These are phyloP conservation scores for Metaphire vulgaris DNA, from an alignment of 1,140 invertebrate species.

Conservation along the genomic window DNA sequence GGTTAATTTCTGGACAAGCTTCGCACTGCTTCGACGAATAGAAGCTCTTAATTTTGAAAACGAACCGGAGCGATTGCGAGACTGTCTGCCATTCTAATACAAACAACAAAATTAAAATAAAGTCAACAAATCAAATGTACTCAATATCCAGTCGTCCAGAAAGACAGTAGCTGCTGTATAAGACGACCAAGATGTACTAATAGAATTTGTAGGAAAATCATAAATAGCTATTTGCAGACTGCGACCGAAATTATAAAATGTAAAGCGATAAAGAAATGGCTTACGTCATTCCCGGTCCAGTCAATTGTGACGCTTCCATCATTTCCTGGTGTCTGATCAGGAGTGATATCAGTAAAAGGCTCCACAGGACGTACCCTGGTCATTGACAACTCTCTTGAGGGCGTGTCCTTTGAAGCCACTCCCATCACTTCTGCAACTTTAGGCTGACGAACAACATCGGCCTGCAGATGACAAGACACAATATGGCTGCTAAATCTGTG, in stretches of 20 bases:
- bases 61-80: conserved; percentile 61
- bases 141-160: too few relatives aligned
- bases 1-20: conserved; percentile 59
- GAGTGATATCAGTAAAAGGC: neutral
- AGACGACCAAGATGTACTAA: too few relatives aligned
- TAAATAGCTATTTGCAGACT: too few relatives aligned
- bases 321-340: neutral
- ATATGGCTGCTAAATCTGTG: too few relatives aligned
- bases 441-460: neutral
- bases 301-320: neutral
- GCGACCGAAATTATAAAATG: too few relatives aligned
- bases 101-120: neutral
- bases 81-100: conserved; percentile 48
- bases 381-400: neutral
- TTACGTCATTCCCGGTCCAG: neutral
- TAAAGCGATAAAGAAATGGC: too few relatives aligned
- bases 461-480: too few relatives aligned
- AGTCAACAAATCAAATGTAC: too few relatives aligned
- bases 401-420: neutral
- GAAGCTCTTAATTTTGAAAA: conserved; percentile 66
- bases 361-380: neutral
- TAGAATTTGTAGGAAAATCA: too few relatives aligned
- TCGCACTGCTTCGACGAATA: conserved; percentile 63
- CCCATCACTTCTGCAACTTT: neutral
- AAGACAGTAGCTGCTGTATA: too few relatives aligned